These are phyloP conservation scores for Brachyalestes nurse DNA, from an alignment of 2,797 vertebrate species.

Conservation along the genomic window DNA sequence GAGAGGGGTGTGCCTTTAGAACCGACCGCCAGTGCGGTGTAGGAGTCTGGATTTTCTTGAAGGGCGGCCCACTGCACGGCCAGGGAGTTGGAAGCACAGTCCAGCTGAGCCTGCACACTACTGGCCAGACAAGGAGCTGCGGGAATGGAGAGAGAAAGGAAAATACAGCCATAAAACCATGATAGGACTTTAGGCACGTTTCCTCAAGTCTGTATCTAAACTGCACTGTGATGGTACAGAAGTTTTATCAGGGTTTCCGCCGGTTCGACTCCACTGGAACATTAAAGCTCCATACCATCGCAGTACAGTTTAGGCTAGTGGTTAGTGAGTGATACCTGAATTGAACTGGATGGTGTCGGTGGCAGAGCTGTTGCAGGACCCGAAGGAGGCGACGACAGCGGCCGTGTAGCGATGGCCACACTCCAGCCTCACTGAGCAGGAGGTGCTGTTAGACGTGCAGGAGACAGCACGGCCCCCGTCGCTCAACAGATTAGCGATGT, in stretches of 20 bases:
- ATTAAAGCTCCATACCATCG: too few relatives aligned
- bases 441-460: constrained; percentile 70
- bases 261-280: too few relatives aligned
- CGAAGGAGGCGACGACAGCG: constrained; percentile 64
- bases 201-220: too few relatives aligned
- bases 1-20: constrained; percentile 57
- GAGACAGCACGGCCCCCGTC: constrained; percentile 60
- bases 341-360: constrained; percentile 61
- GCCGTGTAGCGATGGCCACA: constrained; percentile 71
- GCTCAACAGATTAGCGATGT: constrained; percentile 66
- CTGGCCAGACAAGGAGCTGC: constrained; percentile 78
- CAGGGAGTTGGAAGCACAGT: constrained; percentile 73
- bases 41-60: constrained; percentile 36
- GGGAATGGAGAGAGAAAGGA: background rate
- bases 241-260: too few relatives aligned
- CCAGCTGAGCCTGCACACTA: constrained; percentile 64
- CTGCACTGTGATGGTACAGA: too few relatives aligned
- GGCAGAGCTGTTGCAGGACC: constrained; percentile 70
- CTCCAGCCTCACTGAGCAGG: constrained; percentile 70
- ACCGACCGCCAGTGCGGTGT: constrained; percentile 75
- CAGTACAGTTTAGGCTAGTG: too few relatives aligned
- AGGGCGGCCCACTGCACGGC: constrained; percentile 70
- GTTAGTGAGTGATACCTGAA: too few relatives aligned
- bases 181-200: too few relatives aligned
- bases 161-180: too few relatives aligned